A percentile compares a stretch with the other conserved stretches of the same genome.
Conservation (phyloP, 2,888 invertebrate genomes). For the Drosophila pullipes region DNA sequence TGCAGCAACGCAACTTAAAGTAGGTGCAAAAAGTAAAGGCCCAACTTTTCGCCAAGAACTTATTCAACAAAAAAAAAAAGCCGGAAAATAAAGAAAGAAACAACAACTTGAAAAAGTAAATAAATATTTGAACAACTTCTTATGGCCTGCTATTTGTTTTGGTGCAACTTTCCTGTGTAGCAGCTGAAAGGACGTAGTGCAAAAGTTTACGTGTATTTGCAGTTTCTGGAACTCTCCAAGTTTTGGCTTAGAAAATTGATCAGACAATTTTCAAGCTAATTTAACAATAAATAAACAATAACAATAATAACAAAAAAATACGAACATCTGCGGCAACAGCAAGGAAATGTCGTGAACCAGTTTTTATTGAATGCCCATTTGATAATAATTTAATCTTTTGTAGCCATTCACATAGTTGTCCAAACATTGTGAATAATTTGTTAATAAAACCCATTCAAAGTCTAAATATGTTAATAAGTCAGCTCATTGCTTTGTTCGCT, state of each 20-base stretch:
- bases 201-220: conserved; percentile 64
- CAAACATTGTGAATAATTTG: conserved; percentile 55
- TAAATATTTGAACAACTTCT: conserved; percentile 81
- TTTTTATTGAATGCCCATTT: conserved; percentile 30
- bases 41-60: conserved; percentile 56
- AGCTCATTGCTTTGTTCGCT: conserved; percentile 43
- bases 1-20: conserved; percentile 40
- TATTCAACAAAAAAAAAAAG: conserved; percentile 30
- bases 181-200: conserved; percentile 36
- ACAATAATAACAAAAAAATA: neutral
- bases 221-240: conserved; percentile 47
- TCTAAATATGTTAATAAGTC: conserved; percentile 38
- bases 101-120: conserved; percentile 76
- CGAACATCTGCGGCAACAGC: conserved; percentile 8
- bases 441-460: conserved; percentile 57
- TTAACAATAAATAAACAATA: conserved; percentile 59
- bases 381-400: conserved; percentile 46
- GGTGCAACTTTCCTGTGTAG: conserved; percentile 40
- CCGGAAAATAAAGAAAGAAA: conserved; percentile 15
- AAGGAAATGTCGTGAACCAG: conserved; percentile 28
- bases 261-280: conserved; percentile 76
- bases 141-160: conserved; percentile 78
- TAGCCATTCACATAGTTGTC: conserved; percentile 28
- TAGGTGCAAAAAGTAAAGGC: conserved; percentile 67
- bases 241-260: conserved; percentile 70